Evolutionary conservation across 1,140 invertebrate species (phyloP).

Genomic region (Solenopsis invicta): DNA sequence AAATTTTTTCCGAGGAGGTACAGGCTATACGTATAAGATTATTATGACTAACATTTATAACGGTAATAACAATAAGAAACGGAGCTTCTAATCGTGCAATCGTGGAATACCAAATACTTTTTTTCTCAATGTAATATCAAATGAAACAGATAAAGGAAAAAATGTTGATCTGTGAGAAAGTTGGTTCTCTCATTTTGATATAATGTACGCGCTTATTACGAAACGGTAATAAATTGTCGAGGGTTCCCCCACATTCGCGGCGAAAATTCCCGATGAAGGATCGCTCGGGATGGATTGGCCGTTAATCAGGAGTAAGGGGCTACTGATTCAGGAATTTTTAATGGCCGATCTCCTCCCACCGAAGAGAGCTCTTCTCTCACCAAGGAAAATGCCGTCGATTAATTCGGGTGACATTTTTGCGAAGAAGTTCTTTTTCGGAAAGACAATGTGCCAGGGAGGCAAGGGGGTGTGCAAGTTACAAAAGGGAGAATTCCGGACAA

Average conservation of each 20-base stretch:
- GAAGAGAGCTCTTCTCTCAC: neutral
- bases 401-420: constrained; percentile 75
- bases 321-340: constrained; percentile 78
- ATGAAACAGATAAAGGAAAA: neutral
- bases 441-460: constrained; percentile 70
- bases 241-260: constrained; percentile 33
- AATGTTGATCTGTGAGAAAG: constrained; percentile 22
- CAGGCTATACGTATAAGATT: too few species aligned
- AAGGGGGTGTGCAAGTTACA: constrained; percentile 69
- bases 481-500: constrained; percentile 76
- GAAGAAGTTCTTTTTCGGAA: constrained; percentile 60
- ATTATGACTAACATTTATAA: too few species aligned
- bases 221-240: constrained; percentile 67
- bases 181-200: neutral
- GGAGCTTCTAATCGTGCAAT: too few species aligned
- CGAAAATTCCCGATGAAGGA: constrained; percentile 58
- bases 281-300: constrained; percentile 65
- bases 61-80: too few species aligned
- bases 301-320: constrained; percentile 73
- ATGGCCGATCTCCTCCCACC: constrained; percentile 68
- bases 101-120: too few species aligned
- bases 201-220: constrained; percentile 47
- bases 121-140: neutral
- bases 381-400: constrained; percentile 74
- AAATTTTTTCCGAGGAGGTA: too few species aligned